Base-by-base conservation (phyloP, 2,888 invertebrate species). In the Orthonychiurus folsomi region DNA sequence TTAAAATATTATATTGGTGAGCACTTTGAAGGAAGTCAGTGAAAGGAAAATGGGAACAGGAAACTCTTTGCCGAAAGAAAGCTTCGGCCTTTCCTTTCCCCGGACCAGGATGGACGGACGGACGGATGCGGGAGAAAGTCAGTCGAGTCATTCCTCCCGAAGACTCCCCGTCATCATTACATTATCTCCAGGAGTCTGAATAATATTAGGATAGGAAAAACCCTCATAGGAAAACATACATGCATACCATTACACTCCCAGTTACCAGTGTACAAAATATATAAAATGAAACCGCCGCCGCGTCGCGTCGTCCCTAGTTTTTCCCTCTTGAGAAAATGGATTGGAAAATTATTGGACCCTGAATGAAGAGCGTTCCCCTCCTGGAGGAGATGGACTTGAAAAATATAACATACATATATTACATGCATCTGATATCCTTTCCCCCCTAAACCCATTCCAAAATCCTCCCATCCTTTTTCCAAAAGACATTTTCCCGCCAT, bases 331-430 rank as follows among this genome's bases (percentile, higher is more conserved):
- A 56, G 62, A 67, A 70, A 70, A 70, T 70, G 67, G 70, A 70
- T 68, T 68, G 70, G 68, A 68, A 70, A 70, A 70, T 67, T 67
- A 68, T 68, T 63, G 67, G 64, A 64, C 56, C n/a, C n/a, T n/a
- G n/a, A n/a, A n/a, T n/a, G n/a, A n/a, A n/a, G n/a, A n/a, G n/a
- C n/a, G n/a, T n/a, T n/a, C n/a, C 62, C 62, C 52, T 63, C 47
- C 56, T 53, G 21, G 12, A 5, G 52, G 12, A 9, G 20, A 21
- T 20, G 15, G 48, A n/a, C 48, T 48, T n/a, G 12, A 48, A 48
- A 12, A 15, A 12, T 48, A 12, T 48, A 48, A 48, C 48, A 15
- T 48, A 12, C n/a, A 15, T n/a, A n/a, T n/a, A n/a, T n/a, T n/a
- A n/a, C n/a, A n/a, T n/a, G n/a, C n/a, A n/a, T n/a, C n/a, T n/a